Percentiles rank a stretch among this genome's conserved stretches.
Conservation (phyloP, 2,113 vertebrate species). For the Garra rufa region DNA sequence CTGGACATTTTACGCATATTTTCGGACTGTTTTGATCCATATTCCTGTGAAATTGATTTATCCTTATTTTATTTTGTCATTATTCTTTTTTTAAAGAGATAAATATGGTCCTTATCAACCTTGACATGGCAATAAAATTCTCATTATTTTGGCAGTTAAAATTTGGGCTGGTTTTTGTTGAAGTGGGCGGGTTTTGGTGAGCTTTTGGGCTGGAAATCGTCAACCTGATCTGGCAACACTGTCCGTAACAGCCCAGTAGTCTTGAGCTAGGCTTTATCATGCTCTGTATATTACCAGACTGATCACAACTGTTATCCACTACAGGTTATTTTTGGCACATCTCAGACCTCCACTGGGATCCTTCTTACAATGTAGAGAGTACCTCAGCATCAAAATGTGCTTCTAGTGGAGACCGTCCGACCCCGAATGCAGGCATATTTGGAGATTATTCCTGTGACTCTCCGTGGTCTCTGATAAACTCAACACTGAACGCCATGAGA, state of each 20-base stretch:
- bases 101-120: no score
- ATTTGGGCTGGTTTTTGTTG: no score
- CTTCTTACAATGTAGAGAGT: slow-evolving; percentile 73
- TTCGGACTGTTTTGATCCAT: no score
- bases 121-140: no score
- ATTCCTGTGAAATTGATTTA: no score
- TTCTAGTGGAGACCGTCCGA: slow-evolving; percentile 78
- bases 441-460: slow-evolving; percentile 90
- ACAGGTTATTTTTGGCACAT: slow-evolving; percentile 91
- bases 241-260: neutral
- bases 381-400: slow-evolving; percentile 76
- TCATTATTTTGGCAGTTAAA: no score
- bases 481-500: slow-evolving; percentile 83
- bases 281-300: neutral
- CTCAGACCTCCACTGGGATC: slow-evolving; percentile 90
- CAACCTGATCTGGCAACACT: no score
- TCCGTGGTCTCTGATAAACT: slow-evolving; percentile 84
- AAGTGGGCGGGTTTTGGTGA: no score
- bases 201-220: no score
- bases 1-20: no score
- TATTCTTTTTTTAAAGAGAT: no score
- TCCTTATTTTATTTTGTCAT: no score
- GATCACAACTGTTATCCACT: neutral
- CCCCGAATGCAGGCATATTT: slow-evolving; percentile 77
- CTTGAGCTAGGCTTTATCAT: neutral